phyloP scores from a whole-genome alignment of 2,113 vertebrate species.

The Petaurus breviceps region DNA sequence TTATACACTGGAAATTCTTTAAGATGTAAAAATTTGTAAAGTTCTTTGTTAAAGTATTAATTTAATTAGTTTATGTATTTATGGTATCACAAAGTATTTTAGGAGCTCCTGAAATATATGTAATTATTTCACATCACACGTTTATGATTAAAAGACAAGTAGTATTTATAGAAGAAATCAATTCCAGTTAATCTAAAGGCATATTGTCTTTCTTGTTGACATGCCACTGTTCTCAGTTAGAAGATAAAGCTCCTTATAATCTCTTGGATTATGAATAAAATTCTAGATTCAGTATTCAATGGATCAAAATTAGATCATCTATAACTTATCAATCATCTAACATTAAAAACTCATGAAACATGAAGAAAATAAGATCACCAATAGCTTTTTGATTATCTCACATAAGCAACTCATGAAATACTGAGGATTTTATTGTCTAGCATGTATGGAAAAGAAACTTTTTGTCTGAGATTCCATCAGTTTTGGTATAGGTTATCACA shows the following conservation, averaged over 20 bases:
- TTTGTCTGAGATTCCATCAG: neutral
- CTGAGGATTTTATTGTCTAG: neutral
- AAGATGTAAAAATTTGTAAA: neutral
- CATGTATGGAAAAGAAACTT: neutral
- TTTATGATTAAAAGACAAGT: neutral
- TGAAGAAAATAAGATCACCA: neutral
- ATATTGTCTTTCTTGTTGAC: slow-evolving; percentile 20
- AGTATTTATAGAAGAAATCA: neutral
- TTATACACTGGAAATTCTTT: neutral
- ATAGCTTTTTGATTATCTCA: neutral
- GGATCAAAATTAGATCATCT: neutral
- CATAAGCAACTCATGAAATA: neutral
- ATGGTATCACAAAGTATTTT: neutral
- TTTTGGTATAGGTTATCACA: neutral
- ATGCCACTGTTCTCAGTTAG: slow-evolving; percentile 40
- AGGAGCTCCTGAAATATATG: neutral
- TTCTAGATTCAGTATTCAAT: neutral
- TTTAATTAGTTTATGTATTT: neutral
- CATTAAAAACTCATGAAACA: neutral
- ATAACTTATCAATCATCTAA: neutral
- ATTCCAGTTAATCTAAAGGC: slow-evolving; percentile 8
- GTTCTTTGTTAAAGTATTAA: neutral
- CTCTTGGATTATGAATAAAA: neutral
- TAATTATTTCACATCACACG: neutral
- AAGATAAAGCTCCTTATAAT: slow-evolving; percentile 24